Conservation (phyloP, 2,888 invertebrate genomes). For the Xestia xanthographa region DNA sequence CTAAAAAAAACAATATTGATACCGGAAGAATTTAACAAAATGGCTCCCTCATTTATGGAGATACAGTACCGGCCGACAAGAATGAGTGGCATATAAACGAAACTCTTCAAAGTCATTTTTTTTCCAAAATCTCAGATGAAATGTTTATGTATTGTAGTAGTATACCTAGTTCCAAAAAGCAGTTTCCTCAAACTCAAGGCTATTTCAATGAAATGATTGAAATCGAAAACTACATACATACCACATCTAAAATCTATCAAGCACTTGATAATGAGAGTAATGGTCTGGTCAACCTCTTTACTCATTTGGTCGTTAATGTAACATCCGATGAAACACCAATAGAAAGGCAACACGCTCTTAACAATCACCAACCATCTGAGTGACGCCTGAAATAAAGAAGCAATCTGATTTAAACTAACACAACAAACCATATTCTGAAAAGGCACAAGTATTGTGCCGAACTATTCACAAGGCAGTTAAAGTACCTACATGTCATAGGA, state of each 20-base stretch:
- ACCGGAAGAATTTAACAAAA: background rate
- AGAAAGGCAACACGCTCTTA: conserved; percentile 71
- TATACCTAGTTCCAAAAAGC: too few relatives aligned
- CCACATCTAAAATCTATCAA: conserved; percentile 80
- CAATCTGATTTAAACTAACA: background rate
- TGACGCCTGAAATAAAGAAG: conserved; percentile 36
- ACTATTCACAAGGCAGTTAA: background rate
- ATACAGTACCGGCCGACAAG: background rate
- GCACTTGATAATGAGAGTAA: conserved; percentile 77
- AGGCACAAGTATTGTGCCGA: background rate
- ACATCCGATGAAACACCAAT: conserved; percentile 76
- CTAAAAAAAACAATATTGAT: background rate
- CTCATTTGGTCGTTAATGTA: conserved; percentile 75
- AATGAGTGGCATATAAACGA: background rate
- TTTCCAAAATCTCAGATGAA: background rate
- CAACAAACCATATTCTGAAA: background rate
- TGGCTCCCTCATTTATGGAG: background rate
- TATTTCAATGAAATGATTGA: too few relatives aligned
- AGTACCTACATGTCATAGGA: too few relatives aligned
- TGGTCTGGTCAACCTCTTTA: conserved; percentile 76
- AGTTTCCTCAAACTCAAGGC: background rate
- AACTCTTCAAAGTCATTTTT: background rate
- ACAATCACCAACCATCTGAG: conserved; percentile 71
- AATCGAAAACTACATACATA: too few relatives aligned
- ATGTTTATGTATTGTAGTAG: too few relatives aligned